Evolutionary conservation across 2,113 vertebrate genomes (phyloP), one percentile per base, ranked within the genome.

Genomic region (Zingel zingel): DNA sequence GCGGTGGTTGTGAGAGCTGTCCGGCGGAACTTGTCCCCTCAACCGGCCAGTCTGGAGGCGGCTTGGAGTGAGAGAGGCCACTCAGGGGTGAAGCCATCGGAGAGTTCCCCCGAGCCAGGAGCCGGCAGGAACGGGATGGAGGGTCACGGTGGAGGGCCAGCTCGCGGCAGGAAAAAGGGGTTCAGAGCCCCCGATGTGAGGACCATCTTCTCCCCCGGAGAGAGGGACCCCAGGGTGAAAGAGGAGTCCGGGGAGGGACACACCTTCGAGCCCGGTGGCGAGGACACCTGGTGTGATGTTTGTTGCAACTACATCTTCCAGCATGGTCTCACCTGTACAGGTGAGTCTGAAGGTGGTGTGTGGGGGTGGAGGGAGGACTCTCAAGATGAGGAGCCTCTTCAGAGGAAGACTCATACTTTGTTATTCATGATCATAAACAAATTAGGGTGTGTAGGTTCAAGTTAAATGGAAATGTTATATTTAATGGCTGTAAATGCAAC

Each of bases 141-240:
- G 2, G 90, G 76, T 0, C 88, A 73, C 45, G 88, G 78, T 12
- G 89, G 74, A 7, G 93, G 83, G 3, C 87, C 89, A 0, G 83
- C 54, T 14, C 68, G 94, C 9, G 23, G 80, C 75, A 79, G 92
- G 75, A 96, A 87, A 86, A 94, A 77, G 33, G 85, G 93, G 0
- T 95, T 93, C 87, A 92, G 91, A 67, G 90, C 95, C 27, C 95
- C 95, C 0, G 94, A 96, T 12, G 95, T 96, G 23, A 94, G 95
- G 82, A 96, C 95, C 48, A 96, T 96, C 82, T 96, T 96, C 81
- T 78, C 86, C 66, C 83, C 83, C 5, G 79, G 36, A 19, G 79
- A 90, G 72, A 93, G 62, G 81, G 95, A 95, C 90, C 94, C 95
- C 54, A 75, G 95, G 19, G 94, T 95, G 39, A 90, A 62, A 51